Conservation (phyloP, 2,888 invertebrate species). For the Clunio marinus region DNA sequence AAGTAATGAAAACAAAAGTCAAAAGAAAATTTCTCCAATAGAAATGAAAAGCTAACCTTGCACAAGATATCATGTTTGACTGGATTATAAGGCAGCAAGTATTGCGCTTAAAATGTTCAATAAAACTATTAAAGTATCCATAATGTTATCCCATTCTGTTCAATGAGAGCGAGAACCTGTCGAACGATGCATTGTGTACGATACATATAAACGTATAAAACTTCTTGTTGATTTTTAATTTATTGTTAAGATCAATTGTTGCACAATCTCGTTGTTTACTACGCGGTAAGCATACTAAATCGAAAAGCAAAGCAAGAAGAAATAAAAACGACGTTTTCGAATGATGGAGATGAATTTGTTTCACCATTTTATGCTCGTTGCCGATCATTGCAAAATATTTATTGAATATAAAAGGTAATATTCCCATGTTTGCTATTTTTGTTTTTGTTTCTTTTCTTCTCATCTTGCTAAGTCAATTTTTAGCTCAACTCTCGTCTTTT, state of each 20-base stretch:
- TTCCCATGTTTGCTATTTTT: not conserved
- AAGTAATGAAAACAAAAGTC: not conserved
- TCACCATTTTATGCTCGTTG: constrained; percentile 12
- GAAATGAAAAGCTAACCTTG: constrained; percentile 29
- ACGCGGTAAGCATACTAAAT: not conserved
- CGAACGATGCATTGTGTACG: too few relatives aligned
- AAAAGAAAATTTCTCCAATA: not conserved
- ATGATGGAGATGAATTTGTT: constrained; percentile 19
- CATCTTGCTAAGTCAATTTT: too few relatives aligned
- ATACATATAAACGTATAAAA: not conserved
- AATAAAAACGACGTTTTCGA: not conserved
- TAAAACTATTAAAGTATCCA: constrained; percentile 10
- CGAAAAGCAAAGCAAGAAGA: not conserved
- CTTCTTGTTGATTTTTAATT: constrained; percentile 35
- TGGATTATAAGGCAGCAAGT: constrained; percentile 23
- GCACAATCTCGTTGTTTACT: constrained; percentile 3
- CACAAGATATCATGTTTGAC: constrained; percentile 14
- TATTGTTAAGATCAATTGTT: constrained; percentile 39
- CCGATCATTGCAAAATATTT: constrained; percentile 15
- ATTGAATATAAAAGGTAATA: constrained; percentile 9
- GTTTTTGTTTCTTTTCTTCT: too few relatives aligned
- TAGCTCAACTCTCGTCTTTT: not conserved
- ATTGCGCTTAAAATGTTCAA: not conserved
- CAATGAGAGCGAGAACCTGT: constrained; percentile 8
- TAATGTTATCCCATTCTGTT: not conserved